A percentile compares a stretch with the other conserved stretches of the same genome.
phyloP scores from a whole-genome alignment of 1,140 invertebrate species.

The Diabrotica virgifera region DNA sequence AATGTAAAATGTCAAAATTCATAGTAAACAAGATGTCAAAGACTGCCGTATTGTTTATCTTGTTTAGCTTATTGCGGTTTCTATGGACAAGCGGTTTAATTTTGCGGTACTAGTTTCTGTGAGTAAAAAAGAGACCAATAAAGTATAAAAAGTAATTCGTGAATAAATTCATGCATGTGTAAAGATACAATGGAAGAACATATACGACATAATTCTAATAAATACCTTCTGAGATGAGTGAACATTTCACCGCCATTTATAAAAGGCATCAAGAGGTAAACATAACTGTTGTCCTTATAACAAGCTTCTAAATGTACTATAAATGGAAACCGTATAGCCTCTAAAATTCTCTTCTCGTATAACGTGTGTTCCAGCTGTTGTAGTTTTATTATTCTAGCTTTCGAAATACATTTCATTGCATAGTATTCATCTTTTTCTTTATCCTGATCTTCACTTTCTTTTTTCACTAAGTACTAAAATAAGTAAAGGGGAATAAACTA shows the following conservation, averaged over 20 bases:
- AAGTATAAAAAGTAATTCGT: too few species aligned
- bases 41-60: too few species aligned
- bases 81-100: too few species aligned
- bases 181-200: too few species aligned
- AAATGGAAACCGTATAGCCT: conserved; percentile 79
- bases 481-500: not conserved
- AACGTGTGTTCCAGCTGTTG: conserved; percentile 84
- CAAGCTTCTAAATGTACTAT: conserved; percentile 77
- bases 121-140: too few species aligned
- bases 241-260: conserved; percentile 81
- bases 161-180: too few species aligned
- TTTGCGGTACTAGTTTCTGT: too few species aligned
- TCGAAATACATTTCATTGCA: conserved; percentile 90
- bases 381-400: conserved; percentile 77
- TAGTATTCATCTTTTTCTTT: conserved; percentile 58
- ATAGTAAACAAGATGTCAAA: too few species aligned
- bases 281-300: conserved; percentile 80
- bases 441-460: conserved; percentile 65
- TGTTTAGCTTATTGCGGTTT: too few species aligned
- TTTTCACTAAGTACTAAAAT: conserved; percentile 56
- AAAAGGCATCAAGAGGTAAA: conserved; percentile 79
- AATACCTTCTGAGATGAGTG: conserved; percentile 50
- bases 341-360: conserved; percentile 85
- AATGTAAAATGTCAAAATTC: too few species aligned
- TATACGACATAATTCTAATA: not conserved